Evolutionary conservation across 2,888 invertebrate genomes (phyloP), one percentile per base, ranked within the genome.

Genomic region (Emmelina monodactyla): DNA sequence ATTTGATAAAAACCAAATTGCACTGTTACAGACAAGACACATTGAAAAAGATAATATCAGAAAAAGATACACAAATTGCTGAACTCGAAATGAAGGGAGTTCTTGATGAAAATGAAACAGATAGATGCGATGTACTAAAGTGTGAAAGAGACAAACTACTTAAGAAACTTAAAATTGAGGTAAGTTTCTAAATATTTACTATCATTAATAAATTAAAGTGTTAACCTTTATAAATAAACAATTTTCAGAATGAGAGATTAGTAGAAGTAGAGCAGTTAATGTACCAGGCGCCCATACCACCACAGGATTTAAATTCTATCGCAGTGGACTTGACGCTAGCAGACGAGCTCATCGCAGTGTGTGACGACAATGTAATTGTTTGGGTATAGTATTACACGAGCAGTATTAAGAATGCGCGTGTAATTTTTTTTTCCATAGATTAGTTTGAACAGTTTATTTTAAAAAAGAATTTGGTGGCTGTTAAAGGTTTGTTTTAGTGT

Each of bases 11-110:
- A n/a, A n/a, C 19, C 19, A 22, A 15, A 37, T 65, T 19, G 9
- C 19, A 19, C 9, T 6, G 6, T 19, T 68, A 11, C 62, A 94
- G 94, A 60, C 88, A 91, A 70, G 92, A 94, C 68, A 88, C 92
- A 34, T 69, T 94, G 42, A 88, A 92, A 68, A 86, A 88, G 39
- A 88, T 89, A 2, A 88, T 94, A 40, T 91, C 90, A 53, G 94
- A 94, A 56, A 94, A 93, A 61, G 94, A 95, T 64, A 88, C 92
- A 9, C 89, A 91, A 63, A 84, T 95, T 50, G 93, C 92, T 1
- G 82, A 92, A 42, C 64, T 94, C 37, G 93, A 94, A 63, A 83
- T 89, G 55, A 85, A 86, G 37, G 88, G 88, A 7, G 84, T 87
- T 33, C 79, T 86, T 47, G 85, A 83, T 35, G 83, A 85, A 39